Base-by-base conservation (phyloP, 53 echinoderm and acorn worm species). In the Luidia sarsii region DNA sequence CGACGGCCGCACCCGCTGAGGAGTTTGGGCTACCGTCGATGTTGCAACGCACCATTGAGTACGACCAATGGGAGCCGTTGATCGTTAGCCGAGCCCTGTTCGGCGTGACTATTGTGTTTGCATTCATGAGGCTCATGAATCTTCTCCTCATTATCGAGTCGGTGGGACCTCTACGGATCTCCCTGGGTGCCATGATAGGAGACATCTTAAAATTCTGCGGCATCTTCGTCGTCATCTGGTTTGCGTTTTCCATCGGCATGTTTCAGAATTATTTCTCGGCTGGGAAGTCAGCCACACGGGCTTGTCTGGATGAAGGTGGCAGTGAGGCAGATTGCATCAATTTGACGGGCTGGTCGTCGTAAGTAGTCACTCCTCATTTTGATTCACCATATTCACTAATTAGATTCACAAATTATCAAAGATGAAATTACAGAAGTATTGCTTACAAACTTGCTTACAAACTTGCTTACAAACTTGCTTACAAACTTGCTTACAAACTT, bases 111-210 rank as follows among this genome's bases (percentile, higher is more conserved):
- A 82, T 87, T 1, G 81, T 90, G 1, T 57, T 90, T 7, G 79
- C 90, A 32, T 87, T 94, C 49, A 71, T 94, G 0, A 68, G 94
- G 4, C 77, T 94, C 9, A 75, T 90, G 55, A 63, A 81, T 43
- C 29, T 90, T 5, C 37, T 83, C 21, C 28, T 92, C 14, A 73
- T 87, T n/a, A 90, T 85, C 13, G 87, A 90, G 63, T 59, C 90
- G 2, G 85, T 94, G 1, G 94, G 94, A 11, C 94, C 94, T 2
- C 75, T 94, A 18, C 90, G 88, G 37, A 94, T 94, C 43, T 94
- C 94, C 0, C 70, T 94, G 13, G 90, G 90, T 11, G 84, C 84
- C 8, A 94, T 94, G 94, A 48, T 85, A 3, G 66, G 71, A 13
- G 94, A 94, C 57, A 94, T 94, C 57, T 31, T 85, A 29, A 90